phyloP scores from a whole-genome alignment of 2,888 invertebrate species.

The Amphipyra tragopoginis region DNA sequence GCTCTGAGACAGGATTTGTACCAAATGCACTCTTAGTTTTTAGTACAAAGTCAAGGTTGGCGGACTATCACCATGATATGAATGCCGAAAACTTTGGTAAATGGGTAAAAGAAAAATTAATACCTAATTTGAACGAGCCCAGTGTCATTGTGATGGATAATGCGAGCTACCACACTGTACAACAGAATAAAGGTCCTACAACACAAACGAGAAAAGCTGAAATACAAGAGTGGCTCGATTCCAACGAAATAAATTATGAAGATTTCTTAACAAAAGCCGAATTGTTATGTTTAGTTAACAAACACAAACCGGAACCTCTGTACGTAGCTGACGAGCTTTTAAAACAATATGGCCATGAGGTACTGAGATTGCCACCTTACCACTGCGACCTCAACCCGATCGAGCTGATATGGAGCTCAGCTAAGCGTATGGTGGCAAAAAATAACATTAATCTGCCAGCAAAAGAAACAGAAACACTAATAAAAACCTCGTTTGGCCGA shows the following conservation, averaged over 20 bases:
- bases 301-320: neutral
- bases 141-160: conserved; percentile 38
- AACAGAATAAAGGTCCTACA: conserved; percentile 1
- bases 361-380: conserved; percentile 13
- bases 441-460: too few relatives aligned
- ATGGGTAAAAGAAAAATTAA: conserved; percentile 23
- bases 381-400: conserved; percentile 7
- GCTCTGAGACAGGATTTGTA: conserved; percentile 34
- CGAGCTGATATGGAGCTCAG: conserved; percentile 5
- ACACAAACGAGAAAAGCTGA: too few relatives aligned
- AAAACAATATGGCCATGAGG: conserved; percentile 5
- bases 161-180: conserved; percentile 29
- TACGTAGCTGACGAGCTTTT: conserved; percentile 5
- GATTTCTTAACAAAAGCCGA: neutral
- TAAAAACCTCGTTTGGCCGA: too few relatives aligned
- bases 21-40: conserved; percentile 26
- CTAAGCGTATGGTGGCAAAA: too few relatives aligned
- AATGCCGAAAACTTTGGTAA: conserved; percentile 35
- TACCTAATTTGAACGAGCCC: conserved; percentile 30
- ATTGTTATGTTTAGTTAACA: neutral
- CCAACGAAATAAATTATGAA: neutral
- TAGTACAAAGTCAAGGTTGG: conserved; percentile 49
- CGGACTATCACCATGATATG: conserved; percentile 55
- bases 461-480: too few relatives aligned
- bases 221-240: neutral